Base-by-base conservation (phyloP, 1,140 invertebrate species). In the Cydia amplana region DNA sequence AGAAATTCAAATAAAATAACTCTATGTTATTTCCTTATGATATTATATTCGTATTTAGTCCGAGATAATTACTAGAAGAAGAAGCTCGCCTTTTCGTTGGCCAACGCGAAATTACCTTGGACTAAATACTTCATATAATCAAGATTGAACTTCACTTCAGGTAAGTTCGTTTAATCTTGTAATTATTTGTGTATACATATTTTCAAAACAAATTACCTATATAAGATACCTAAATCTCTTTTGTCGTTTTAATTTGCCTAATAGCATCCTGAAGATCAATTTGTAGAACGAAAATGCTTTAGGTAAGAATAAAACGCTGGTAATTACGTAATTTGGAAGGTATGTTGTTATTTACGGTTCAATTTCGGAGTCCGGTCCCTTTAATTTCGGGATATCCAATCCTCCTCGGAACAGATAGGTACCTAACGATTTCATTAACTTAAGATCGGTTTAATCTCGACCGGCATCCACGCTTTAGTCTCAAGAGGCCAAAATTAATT, bases 401-500 rank as follows among this genome's bases (percentile, higher is more conserved):
- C 65, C 65, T 70, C 18, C 28, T 70, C 18, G 65, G 36, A 36
- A 70, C 16, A 70, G 65, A 70, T 78, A 79, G 82, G 81, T 78
- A 81, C 79, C 76, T 80, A 82, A 81, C 72, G 76, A 82, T 81
- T 86, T 86, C 75, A 87, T 89, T 87, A 85, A 80, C 80, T 82
- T 77, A 74, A 83, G 82, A 90, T 84, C 81, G 83, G 84, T 83
- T 85, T 85, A 88, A 91, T 91, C 84, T 87, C 78, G 80, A 82
- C 79, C 78, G 77, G 81, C 72, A 80, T 76, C 77, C 74, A 72
- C 80, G 73, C 72, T 82, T 36, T 74, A 79, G 79, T 85, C 86
- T 90, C 89, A 84, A 91, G 89, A 88, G 87, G 88, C 82, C 79
- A 63, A 85, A 91, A 88, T 90, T 90, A 90, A 90, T 88, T 88